Percentiles rank a stretch among this genome's conserved stretches.
phyloP scores from a whole-genome alignment of 2,888 invertebrate species.

The Hyppa rectilinea region DNA sequence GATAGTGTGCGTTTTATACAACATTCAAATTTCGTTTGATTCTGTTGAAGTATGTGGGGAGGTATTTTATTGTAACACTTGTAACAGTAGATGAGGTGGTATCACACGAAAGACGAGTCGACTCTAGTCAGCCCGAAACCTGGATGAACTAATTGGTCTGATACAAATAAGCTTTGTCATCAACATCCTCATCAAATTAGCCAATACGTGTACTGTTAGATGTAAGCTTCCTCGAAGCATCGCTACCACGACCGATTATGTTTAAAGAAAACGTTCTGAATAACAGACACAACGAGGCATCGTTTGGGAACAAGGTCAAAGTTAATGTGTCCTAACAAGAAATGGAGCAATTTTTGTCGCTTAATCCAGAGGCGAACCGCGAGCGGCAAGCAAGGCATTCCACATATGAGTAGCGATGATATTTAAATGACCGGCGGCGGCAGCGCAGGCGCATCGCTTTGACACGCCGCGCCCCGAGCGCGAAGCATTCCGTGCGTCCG shows the following conservation, averaged over 20 bases:
- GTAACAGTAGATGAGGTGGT: too few species aligned
- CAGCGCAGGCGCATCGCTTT: slow-evolving; percentile 66
- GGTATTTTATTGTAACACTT: too few species aligned
- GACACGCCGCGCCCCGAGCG: slow-evolving; percentile 62
- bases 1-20: too few species aligned
- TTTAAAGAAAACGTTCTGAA: slow-evolving; percentile 28
- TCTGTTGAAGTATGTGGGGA: too few species aligned
- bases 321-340: slow-evolving; percentile 66
- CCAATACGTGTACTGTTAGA: background rate
- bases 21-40: too few species aligned
- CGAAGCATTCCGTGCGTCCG: slow-evolving; percentile 60
- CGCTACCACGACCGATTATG: background rate
- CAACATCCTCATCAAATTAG: background rate
- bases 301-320: slow-evolving; percentile 62
- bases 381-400: slow-evolving; percentile 61
- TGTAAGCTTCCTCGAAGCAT: background rate
- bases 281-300: slow-evolving; percentile 37
- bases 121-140: too few species aligned
- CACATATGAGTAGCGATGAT: slow-evolving; percentile 76
- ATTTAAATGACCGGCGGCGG: slow-evolving; percentile 76
- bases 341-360: slow-evolving; percentile 79
- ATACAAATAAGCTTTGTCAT: too few species aligned
- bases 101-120: too few species aligned
- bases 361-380: slow-evolving; percentile 68
- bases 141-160: too few species aligned